Conservation (phyloP, 1,140 invertebrate species). For the Octopus bimaculoides region DNA sequence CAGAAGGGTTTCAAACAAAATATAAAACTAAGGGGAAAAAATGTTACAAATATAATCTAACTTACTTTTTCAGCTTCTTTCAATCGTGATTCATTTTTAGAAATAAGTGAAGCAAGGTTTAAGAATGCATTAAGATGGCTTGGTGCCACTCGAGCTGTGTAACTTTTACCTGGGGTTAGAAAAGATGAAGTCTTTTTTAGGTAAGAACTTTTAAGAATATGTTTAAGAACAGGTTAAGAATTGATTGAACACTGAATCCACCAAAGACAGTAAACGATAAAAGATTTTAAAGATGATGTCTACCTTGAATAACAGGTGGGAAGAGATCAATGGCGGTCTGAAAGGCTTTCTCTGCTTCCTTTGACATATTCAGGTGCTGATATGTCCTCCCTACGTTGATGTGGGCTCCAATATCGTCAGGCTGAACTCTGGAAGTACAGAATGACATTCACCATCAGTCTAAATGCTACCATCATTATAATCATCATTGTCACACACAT, state of each 20-base stretch:
- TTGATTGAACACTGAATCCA: no score
- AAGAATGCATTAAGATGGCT: constrained; percentile 95
- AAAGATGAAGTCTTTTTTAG: no score
- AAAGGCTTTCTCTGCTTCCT: constrained; percentile 90
- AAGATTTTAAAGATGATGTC: no score
- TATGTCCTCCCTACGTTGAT: constrained; percentile 95
- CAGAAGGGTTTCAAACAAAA: no score
- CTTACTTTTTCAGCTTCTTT: constrained; percentile 83
- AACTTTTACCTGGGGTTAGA: constrained; percentile 75
- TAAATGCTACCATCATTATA: no score
- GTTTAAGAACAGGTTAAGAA: no score
- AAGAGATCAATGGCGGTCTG: constrained; percentile 81
- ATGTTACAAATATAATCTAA: background rate
- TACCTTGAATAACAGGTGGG: constrained; percentile 64
- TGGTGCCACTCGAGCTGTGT: constrained; percentile 91
- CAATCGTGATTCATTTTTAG: constrained; percentile 84
- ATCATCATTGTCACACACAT: no score
- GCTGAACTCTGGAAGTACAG: constrained; percentile 71
- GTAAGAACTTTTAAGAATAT: no score
- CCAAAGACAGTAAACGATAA: no score
- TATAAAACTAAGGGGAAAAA: no score
- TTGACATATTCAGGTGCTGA: constrained; percentile 86
- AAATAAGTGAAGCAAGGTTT: constrained; percentile 92
- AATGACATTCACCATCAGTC: background rate
- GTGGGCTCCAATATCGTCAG: constrained; percentile 93